A percentile compares a stretch with the other conserved stretches of the same genome.
phyloP scores from a whole-genome alignment of 2,888 invertebrate genomes.

The Drosophila yooni region DNA sequence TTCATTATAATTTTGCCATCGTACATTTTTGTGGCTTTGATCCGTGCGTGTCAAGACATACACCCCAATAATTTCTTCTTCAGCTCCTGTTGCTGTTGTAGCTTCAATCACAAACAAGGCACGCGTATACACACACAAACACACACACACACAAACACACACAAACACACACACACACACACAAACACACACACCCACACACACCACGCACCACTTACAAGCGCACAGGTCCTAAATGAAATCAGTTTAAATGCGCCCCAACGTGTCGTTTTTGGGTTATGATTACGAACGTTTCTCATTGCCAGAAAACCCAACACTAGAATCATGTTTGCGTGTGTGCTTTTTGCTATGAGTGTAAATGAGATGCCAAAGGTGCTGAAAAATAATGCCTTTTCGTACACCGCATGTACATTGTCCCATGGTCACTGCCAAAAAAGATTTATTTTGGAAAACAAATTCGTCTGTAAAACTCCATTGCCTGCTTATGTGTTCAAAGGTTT shows the following conservation, averaged over 20 bases:
- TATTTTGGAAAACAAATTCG: slow-evolving; percentile 23
- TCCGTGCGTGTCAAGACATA: slow-evolving; percentile 74
- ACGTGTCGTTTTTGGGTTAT: slow-evolving; percentile 76
- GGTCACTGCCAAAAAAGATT: slow-evolving; percentile 36
- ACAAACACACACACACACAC: slow-evolving; percentile 21
- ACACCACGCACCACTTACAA: neutral
- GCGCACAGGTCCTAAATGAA: slow-evolving; percentile 52
- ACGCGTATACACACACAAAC: slow-evolving; percentile 32
- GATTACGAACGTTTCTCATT: slow-evolving; percentile 59
- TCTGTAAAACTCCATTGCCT: slow-evolving; percentile 51
- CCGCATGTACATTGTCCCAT: slow-evolving; percentile 40
- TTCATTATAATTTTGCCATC: slow-evolving; percentile 71
- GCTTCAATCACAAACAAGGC: slow-evolving; percentile 31
- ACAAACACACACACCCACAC: slow-evolving; percentile 14
- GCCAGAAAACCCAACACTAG: slow-evolving; percentile 17
- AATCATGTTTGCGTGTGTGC: slow-evolving; percentile 1
- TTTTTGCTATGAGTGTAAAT: slow-evolving; percentile 34
- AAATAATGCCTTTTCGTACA: slow-evolving; percentile 50
- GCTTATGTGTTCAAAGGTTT: slow-evolving; percentile 68
- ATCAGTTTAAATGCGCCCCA: slow-evolving; percentile 79
- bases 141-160: slow-evolving; percentile 20
- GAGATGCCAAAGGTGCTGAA: slow-evolving; percentile 33
- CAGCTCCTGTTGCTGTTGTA: slow-evolving; percentile 30
- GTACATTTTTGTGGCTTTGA: slow-evolving; percentile 48
- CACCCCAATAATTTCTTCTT: slow-evolving; percentile 60